Evolutionary conservation across 2,888 invertebrate species (phyloP).

Genomic region (Idaea straminata): DNA sequence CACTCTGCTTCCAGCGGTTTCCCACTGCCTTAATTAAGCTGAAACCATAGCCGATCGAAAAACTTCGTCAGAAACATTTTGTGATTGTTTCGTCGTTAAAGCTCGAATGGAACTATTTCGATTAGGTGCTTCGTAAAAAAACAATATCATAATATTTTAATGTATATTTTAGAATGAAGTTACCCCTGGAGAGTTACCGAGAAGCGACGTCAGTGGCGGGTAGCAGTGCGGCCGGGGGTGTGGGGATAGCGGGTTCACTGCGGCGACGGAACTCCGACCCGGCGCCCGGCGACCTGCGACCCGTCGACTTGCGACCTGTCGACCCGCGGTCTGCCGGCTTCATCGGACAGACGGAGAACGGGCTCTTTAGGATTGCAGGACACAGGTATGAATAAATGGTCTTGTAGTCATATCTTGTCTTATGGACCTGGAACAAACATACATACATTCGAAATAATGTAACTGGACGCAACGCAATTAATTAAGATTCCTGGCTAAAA

Average conservation of each 20-base stretch:
- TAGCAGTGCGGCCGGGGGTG: constrained; percentile 31
- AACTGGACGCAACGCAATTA: too few relatives aligned
- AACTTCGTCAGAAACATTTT: too few relatives aligned
- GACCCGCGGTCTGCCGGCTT: constrained; percentile 74
- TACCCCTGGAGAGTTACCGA: constrained; percentile 20
- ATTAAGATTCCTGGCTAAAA: too few relatives aligned
- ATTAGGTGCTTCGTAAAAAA: neutral
- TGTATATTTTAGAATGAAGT: constrained; percentile 16
- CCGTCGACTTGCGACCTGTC: constrained; percentile 75
- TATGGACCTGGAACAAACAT: too few relatives aligned
- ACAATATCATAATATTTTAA: neutral
- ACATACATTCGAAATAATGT: too few relatives aligned
- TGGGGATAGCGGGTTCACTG: constrained; percentile 51
- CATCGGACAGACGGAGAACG: constrained; percentile 81
- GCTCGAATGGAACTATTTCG: too few relatives aligned
- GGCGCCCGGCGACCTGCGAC: constrained; percentile 81
- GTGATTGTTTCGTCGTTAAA: too few relatives aligned
- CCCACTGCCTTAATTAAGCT: too few relatives aligned
- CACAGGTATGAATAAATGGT: constrained; percentile 74
- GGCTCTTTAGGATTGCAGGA: constrained; percentile 86
- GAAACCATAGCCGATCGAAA: too few relatives aligned
- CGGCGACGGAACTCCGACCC: constrained; percentile 88
- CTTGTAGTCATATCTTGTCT: too few relatives aligned
- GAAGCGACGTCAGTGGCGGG: constrained; percentile 7
- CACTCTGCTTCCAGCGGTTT: too few relatives aligned